phyloP scores from a whole-genome alignment of 2,888 invertebrate species.

The Philonicus albiceps region DNA sequence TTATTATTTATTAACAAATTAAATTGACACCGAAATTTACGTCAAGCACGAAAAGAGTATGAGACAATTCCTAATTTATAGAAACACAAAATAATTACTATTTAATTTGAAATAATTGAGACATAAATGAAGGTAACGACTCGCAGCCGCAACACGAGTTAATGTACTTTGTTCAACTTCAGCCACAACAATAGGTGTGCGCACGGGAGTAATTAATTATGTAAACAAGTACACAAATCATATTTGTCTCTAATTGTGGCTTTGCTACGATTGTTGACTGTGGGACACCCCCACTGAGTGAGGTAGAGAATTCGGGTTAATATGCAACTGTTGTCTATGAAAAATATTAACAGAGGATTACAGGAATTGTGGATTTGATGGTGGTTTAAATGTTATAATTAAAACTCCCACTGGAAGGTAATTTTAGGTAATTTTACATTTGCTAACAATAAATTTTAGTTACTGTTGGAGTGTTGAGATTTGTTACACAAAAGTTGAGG shows the following conservation, averaged over 20 bases:
- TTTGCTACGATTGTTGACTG: background rate
- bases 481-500: background rate
- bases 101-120: background rate
- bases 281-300: background rate
- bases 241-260: background rate
- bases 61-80: background rate
- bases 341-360: background rate
- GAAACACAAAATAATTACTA: background rate
- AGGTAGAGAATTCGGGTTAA: background rate
- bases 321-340: background rate
- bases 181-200: background rate
- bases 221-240: background rate
- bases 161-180: background rate
- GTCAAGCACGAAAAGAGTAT: background rate
- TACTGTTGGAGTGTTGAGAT: background rate
- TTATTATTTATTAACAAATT: background rate
- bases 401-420: background rate
- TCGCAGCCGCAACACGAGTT: background rate
- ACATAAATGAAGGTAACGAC: background rate
- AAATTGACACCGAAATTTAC: background rate
- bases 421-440: background rate
- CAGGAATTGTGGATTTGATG: background rate
- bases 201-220: background rate
- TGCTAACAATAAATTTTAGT: background rate
- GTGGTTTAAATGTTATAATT: background rate